Evolutionary conservation across 2,888 invertebrate species (phyloP), one percentile per base, ranked within the genome.

Genomic region (Lathronympha strigana): DNA sequence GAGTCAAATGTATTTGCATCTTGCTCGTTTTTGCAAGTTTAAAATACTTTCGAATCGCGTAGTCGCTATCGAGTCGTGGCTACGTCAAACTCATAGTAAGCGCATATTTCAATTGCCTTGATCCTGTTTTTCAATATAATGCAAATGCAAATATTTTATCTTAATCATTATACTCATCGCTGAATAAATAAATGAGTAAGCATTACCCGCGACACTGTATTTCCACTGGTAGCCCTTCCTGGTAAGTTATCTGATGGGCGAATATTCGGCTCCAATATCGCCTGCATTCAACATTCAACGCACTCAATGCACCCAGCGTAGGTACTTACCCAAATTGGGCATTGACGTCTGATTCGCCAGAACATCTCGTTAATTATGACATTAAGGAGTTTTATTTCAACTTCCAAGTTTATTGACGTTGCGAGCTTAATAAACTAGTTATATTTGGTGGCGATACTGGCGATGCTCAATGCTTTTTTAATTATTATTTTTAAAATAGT

Each of bases 241-340:
- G 71, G 76, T 74, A 73, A 71, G 69, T 76, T 80, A 81, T 81
- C 79, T 73, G 80, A 84, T 74, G 75, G 66, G 69, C 71, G 78
- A 82, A 82, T 81, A 82, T 83, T 84, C 76, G 76, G 71, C 74
- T 77, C 77, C 76, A 81, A 81, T 83, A 78, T 81, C 79, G 77
- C 81, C 80, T 45, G 57, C 21, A 57, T 57, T 45, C 57, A 31
- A 31, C 57, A 83, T 83, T 80, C 77, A 68, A 68, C 66, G 67
- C 63, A 63, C 69, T n/a, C n/a, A n/a, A n/a, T 68, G 33, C 38
- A 50, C 19, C 36, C 47, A 15, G 19, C 25, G 51, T 45, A 49
- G 47, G 54, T 47, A 58, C 58, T 64, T 60, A 45, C 58, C 45
- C 58, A 64, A 64, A 64, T 64, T 64, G 58, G 45, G 58, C 28